These are phyloP conservation scores for Phyto melanocephala DNA, from an alignment of 2,888 invertebrate genomes.

Conservation along the genomic window DNA sequence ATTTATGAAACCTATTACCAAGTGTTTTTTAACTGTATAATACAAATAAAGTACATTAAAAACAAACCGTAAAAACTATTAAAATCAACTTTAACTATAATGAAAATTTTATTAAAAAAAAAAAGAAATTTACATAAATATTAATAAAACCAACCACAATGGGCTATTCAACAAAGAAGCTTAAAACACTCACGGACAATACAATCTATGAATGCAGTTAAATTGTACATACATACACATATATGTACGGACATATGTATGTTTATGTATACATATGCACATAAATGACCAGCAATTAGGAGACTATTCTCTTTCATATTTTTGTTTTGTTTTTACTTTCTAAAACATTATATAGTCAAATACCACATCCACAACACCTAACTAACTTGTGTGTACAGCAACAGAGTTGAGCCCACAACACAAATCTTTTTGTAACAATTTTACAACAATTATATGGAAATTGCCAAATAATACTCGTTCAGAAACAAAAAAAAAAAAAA, in stretches of 20 bases:
- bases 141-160: constrained; percentile 48
- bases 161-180: constrained; percentile 17
- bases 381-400: no score
- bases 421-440: constrained; percentile 31
- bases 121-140: constrained; percentile 37
- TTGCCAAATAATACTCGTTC: constrained; percentile 49
- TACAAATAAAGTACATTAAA: background rate
- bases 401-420: no score
- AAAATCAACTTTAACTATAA: background rate
- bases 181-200: no score
- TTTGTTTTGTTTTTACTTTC: background rate
- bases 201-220: no score
- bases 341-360: constrained; percentile 28
- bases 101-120: background rate
- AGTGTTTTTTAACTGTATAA: background rate
- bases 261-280: background rate
- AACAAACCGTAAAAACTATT: background rate
- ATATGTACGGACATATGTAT: no score
- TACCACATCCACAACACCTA: background rate
- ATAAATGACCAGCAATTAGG: constrained; percentile 59
- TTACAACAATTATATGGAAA: constrained; percentile 53
- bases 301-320: constrained; percentile 26
- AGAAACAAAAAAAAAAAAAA: background rate
- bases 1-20: background rate
- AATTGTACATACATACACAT: no score